Conservation (phyloP, 1,140 invertebrate species). For the Euglossa dilemma region DNA sequence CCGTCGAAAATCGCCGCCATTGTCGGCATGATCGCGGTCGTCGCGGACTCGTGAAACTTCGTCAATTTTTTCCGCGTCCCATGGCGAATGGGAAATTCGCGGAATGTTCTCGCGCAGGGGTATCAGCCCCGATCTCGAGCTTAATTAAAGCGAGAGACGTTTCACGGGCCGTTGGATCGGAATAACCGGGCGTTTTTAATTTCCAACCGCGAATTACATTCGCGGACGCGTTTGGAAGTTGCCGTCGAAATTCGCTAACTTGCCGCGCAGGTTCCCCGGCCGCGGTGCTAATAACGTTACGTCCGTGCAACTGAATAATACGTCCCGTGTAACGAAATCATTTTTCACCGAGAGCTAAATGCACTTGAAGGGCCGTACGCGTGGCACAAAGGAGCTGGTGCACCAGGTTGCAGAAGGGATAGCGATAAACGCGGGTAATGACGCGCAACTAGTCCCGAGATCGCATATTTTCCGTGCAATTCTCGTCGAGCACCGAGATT, state of each 20-base stretch:
- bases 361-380: slow-evolving; percentile 3
- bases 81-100: background rate
- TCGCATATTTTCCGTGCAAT: slow-evolving; percentile 26
- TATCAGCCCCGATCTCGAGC: background rate
- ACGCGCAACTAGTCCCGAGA: background rate
- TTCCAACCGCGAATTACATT: background rate
- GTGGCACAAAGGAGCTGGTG: slow-evolving; percentile 3
- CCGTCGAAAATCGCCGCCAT: no score
- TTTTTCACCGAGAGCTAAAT: slow-evolving; percentile 30
- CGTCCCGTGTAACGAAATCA: slow-evolving; percentile 40
- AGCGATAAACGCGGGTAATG: slow-evolving; percentile 11
- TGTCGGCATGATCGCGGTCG: no score
- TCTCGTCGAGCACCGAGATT: background rate
- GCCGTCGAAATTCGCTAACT: background rate
- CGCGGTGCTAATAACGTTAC: slow-evolving; percentile 20
- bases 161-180: background rate
- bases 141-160: slow-evolving; percentile 15
- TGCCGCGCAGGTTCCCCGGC: no score
- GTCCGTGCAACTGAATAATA: slow-evolving; percentile 31
- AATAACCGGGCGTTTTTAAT: slow-evolving; percentile 11
- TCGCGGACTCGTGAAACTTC: no score
- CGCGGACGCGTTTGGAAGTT: background rate
- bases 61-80: no score
- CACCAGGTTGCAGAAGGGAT: background rate
- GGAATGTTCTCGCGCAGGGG: background rate